Evolutionary conservation across 1,140 invertebrate genomes (phyloP), one percentile per base, ranked within the genome.

Genomic region (Mercenaria mercenaria): DNA sequence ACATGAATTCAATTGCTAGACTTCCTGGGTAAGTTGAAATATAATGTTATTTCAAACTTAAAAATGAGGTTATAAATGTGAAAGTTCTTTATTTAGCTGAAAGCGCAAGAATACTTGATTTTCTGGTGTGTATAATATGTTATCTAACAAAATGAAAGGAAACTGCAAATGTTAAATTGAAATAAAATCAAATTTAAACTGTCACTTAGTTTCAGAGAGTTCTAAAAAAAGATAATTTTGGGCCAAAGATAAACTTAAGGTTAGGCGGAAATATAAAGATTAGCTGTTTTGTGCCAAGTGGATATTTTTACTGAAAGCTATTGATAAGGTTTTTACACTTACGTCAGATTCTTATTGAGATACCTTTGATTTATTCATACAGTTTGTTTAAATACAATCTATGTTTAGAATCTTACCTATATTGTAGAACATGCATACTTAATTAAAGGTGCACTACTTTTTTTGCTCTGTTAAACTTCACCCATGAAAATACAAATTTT

Each of bases 321-420:
- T 29, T 72, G 67, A 72, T 72, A 72, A 72, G 34, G 34, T 72
- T 72, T 72, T 72, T 29, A 39, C 23, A 37, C 67, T 72, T 72
- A 4, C 23, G 10, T 39, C n/a, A 72, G 67, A 41, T 2, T 41
- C 18, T 6, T 13, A 59, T 13, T n/a, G 23, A 59, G 56, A 59
- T 59, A 59, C 4, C n/a, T n/a, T n/a, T n/a, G n/a, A n/a, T n/a
- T n/a, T n/a, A n/a, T n/a, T n/a, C n/a, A n/a, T n/a, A n/a, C 29
- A 32, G 61, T 67, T 37, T 67, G 18, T n/a, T 15, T 67, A 10
- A 10, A 37, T 32, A 67, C 11, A 67, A 37, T 67, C 61, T 67
- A 67, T 67, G n/a, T 67, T 67, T 67, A 67, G 26, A 29, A 10
- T 67, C 61, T 67, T 6, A 29, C 52, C 20, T 11, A 8, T 20